Evolutionary conservation across 1,140 invertebrate genomes (phyloP), one percentile per base, ranked within the genome.

Genomic region (Ceratina calcarata): DNA sequence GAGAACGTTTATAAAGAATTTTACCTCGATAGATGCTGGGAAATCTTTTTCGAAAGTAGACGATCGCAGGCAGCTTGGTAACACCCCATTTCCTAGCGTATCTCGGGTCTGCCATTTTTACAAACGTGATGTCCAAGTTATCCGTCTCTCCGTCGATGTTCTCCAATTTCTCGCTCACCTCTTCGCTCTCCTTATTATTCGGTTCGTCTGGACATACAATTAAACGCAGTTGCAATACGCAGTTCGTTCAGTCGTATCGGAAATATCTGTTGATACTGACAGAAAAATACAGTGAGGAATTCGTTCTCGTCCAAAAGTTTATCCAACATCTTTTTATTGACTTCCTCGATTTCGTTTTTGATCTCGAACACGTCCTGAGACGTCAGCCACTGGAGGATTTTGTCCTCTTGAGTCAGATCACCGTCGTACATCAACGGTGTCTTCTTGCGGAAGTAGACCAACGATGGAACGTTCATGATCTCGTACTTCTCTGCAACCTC

Each of bases 1-100:
- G 6, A 16, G 32, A 45, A 18, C 1, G 57, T 37, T 60, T 60
- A 20, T 10, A 60, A 22, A 4, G 7, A 15, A 6, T 49, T 71
- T 92, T 94, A 96, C 97, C 98, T 95, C 98, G 95, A 90, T 97
- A 99, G 92, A 99, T 98, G 91, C 97, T 98, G 0, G 98, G 98
- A 91, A 99, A 99, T 87, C 97, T 94, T 90, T 97, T 96, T n/a
- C 98, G 95, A 92, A 98, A 99, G 89, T 98, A 98, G 6, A 98
- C 98, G 72, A 99, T 95, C 2, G 98, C 96, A 20, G 97, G 98
- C 78, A 98, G 92, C 92, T 97, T 97, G 3, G 96, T 97, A 12
- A 99, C 97, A n/a, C 98, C 98, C 96, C 97, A 99, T 92, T 98
- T 98, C 66, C 97, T 94, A 13, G 98, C 98, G 91, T 98, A 98